Conservation (phyloP, 2,888 invertebrate genomes). For the Athetis lepigone region DNA sequence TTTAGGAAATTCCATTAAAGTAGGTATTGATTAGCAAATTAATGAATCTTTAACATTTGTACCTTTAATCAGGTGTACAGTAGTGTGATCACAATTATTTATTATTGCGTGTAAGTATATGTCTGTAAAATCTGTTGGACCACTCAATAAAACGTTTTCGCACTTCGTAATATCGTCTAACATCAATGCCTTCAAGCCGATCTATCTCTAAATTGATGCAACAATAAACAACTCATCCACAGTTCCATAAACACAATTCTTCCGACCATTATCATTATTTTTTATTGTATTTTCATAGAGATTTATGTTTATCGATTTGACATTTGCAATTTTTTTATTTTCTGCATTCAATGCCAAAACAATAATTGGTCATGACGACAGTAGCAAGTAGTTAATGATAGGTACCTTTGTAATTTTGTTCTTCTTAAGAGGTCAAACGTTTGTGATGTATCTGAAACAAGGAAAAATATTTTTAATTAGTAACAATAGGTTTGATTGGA, state of each 20-base stretch:
- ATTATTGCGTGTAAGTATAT: not conserved
- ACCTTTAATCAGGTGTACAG: too few species aligned
- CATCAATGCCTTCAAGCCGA: constrained; percentile 9
- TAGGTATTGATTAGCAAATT: too few species aligned
- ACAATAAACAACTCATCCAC: constrained; percentile 41
- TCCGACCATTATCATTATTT: constrained; percentile 65
- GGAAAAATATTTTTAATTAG: constrained; percentile 59
- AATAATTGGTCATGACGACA: constrained; percentile 58
- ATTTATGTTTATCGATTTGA: constrained; percentile 74
- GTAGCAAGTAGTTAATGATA: constrained; percentile 51
- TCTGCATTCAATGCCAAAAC: constrained; percentile 68
- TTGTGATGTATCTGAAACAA: constrained; percentile 84
- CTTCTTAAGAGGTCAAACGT: constrained; percentile 77
- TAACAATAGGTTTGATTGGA: constrained; percentile 39
- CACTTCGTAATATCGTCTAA: constrained; percentile 18
- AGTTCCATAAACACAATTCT: constrained; percentile 55
- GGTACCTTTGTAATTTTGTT: constrained; percentile 84
- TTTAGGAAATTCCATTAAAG: too few species aligned
- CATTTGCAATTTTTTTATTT: constrained; percentile 63
- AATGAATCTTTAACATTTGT: too few species aligned
- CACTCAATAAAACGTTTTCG: constrained; percentile 3
- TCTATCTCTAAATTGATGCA: constrained; percentile 50
- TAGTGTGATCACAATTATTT: not conserved
- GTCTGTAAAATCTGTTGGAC: not conserved
- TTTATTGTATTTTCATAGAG: constrained; percentile 70